phyloP scores from a whole-genome alignment of 1,140 invertebrate genomes.

The Propsilocerus akamusi region DNA sequence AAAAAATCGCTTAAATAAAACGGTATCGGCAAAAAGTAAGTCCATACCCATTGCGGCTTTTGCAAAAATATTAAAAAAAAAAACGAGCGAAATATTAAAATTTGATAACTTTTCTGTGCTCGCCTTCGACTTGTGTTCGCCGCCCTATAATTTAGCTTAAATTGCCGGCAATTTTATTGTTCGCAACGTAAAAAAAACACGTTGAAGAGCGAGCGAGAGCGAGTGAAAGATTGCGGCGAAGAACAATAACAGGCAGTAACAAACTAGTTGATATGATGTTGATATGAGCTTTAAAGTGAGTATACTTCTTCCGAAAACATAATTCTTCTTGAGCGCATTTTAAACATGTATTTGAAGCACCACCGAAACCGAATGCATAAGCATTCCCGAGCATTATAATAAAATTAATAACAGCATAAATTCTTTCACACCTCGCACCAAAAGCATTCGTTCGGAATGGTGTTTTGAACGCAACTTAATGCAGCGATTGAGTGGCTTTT shows the following conservation, averaged over 20 bases:
- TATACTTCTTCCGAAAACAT: not conserved
- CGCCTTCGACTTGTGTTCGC: not conserved
- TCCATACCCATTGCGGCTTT: no score
- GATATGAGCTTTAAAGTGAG: no score
- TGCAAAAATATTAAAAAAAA: no score
- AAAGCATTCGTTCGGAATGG: no score
- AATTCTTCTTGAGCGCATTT: no score
- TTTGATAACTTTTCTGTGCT: not conserved
- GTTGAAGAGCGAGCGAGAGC: not conserved
- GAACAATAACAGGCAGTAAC: not conserved
- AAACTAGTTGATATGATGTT: not conserved
- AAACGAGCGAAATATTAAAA: constrained; percentile 4
- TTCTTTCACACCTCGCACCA: constrained; percentile 2
- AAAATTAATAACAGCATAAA: constrained; percentile 2
- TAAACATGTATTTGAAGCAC: no score
- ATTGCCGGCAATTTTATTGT: constrained; percentile 3
- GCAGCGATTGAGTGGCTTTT: no score
- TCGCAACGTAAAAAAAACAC: not conserved
- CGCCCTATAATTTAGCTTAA: constrained; percentile 1
- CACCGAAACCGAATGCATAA: no score
- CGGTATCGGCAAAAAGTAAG: no score
- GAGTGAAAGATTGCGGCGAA: not conserved
- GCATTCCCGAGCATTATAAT: not conserved
- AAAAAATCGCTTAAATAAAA: no score
- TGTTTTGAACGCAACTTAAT: no score